phyloP scores from a whole-genome alignment of 2,797 vertebrate species.

The Epinephelus malabaricus region DNA sequence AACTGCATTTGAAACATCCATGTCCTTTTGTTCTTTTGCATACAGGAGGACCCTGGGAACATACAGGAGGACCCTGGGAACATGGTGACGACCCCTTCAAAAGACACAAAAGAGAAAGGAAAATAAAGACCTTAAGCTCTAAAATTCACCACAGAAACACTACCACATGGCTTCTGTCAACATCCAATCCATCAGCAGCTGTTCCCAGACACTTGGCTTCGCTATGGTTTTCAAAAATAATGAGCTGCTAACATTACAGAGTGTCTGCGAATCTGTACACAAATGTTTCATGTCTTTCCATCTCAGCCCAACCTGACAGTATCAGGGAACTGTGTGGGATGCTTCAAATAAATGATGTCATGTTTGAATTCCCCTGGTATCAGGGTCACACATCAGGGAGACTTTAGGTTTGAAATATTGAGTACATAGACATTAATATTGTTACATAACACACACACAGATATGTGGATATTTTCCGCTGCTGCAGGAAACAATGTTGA shows the following conservation, averaged over 20 bases:
- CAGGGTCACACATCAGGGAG: not conserved
- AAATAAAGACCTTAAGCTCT: not conserved
- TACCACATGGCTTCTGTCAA: not conserved
- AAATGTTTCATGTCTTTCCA: constrained; percentile 1
- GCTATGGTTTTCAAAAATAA: constrained; percentile 29
- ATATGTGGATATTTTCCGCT: not conserved
- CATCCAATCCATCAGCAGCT: constrained; percentile 3
- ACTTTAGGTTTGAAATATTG: not conserved
- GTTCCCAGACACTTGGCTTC: constrained; percentile 20
- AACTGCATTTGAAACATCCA: too few relatives aligned
- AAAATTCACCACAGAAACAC: not conserved
- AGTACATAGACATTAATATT: not conserved
- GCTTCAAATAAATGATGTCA: constrained; percentile 15
- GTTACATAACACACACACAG: not conserved
- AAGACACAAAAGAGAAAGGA: not conserved
- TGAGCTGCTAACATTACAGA: constrained; percentile 2
- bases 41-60: too few relatives aligned
- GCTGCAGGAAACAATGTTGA: not conserved
- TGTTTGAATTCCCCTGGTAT: constrained; percentile 6
- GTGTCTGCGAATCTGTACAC: not conserved
- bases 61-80: too few relatives aligned
- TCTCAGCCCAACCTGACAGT: constrained; percentile 2
- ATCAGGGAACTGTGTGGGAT: not conserved
- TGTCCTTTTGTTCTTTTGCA: too few relatives aligned
- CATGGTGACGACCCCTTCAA: too few relatives aligned